phyloP scores from a whole-genome alignment of 2,888 invertebrate genomes.

The Drosophila colorata region DNA sequence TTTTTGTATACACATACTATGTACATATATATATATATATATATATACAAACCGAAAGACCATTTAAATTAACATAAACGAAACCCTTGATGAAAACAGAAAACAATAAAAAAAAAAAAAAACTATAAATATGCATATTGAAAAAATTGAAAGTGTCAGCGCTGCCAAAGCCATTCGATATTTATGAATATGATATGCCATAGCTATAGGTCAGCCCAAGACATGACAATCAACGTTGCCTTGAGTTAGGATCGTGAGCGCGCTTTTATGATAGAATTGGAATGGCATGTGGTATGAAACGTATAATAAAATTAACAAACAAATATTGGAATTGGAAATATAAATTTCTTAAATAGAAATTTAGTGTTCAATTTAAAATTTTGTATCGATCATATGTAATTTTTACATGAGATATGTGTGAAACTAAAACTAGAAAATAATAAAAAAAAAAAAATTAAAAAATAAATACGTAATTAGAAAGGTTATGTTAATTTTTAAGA shows the following conservation, averaged over 20 bases:
- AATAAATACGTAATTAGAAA: no score
- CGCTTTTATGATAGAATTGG: neutral
- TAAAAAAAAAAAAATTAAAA: no score
- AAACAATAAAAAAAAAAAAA: conserved; percentile 11
- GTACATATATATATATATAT: no score
- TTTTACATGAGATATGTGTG: no score
- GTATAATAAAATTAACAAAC: neutral
- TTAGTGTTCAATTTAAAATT: no score
- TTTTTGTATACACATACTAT: conserved; percentile 8
- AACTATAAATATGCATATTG: neutral
- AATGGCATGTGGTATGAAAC: neutral
- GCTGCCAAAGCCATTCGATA: conserved; percentile 15
- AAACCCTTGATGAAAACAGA: conserved; percentile 31
- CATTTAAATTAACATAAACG: conserved; percentile 57
- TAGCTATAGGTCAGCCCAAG: conserved; percentile 14
- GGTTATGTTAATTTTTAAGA: no score
- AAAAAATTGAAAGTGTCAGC: conserved; percentile 42
- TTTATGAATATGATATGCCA: conserved; percentile 3
- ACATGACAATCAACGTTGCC: conserved; percentile 20
- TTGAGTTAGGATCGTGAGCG: conserved; percentile 27
- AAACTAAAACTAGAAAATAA: no score
- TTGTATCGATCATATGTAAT: no score
- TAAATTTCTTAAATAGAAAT: no score
- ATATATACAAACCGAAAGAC: conserved; percentile 1
- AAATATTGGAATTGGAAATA: no score